Conservation (phyloP, 2,113 vertebrate genomes). For the Gavialis gangeticus region DNA sequence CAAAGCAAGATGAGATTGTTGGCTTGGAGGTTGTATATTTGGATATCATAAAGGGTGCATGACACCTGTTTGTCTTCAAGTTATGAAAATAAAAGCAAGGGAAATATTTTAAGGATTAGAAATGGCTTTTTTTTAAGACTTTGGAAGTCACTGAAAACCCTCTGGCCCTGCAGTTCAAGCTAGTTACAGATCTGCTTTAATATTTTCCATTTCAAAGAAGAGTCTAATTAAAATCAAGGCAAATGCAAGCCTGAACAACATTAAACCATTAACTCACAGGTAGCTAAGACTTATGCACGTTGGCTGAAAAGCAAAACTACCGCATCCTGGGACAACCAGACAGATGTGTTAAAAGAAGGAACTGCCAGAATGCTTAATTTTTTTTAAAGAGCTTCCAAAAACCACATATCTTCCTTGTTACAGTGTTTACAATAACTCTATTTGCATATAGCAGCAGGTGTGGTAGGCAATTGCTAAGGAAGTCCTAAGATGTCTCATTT, state of each 20-base stretch:
- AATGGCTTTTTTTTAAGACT: conserved; percentile 21
- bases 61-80: conserved; percentile 74
- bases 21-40: conserved; percentile 63
- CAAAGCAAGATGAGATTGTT: conserved; percentile 61
- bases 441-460: background rate
- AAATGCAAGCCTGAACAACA: conserved; percentile 43
- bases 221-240: conserved; percentile 34
- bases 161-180: conserved; percentile 26
- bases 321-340: background rate
- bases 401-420: background rate
- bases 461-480: background rate
- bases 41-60: conserved; percentile 71
- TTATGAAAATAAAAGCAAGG: conserved; percentile 74
- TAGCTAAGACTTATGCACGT: background rate
- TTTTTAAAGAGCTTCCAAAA: background rate
- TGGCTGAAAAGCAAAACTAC: conserved; percentile 10
- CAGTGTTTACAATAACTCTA: background rate
- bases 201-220: conserved; percentile 64
- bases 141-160: conserved; percentile 44
- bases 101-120: conserved; percentile 75
- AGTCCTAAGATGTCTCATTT: background rate
- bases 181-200: conserved; percentile 45
- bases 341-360: background rate
- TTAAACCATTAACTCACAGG: background rate
- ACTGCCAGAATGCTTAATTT: background rate